Base-by-base conservation (phyloP, 2,113 vertebrate genomes). In the Oreotrochilus melanogaster region DNA sequence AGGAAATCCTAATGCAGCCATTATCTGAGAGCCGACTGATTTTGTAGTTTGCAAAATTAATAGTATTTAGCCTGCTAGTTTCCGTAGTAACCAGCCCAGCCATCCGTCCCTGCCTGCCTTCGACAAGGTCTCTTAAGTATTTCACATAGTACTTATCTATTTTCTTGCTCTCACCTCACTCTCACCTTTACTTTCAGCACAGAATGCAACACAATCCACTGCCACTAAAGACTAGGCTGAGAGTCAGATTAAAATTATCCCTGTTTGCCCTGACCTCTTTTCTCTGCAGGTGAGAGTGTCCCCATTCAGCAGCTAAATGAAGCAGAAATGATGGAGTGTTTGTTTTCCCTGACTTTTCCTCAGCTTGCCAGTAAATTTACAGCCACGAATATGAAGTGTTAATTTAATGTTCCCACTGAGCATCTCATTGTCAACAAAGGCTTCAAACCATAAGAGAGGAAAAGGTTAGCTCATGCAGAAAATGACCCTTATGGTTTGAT, bases 401-500 rank as follows among this genome's bases (percentile, higher is more conserved):
- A 98, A 99, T 98, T 98, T 98, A 98, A 98, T 95, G 96, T 98
- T 98, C 98, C 98, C 97, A 98, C 98, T 97, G 98, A 98, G 98
- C 97, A 98, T 98, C 98, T 99, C 98, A 97, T 97, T 98, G 97
- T 98, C 97, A 98, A 98, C 95, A 92, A 96, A 97, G 91, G 97
- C 98, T 98, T 96, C 97, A 97, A 98, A 98, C 96, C 84, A 70
- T 60, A 97, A 96, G 97, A 95, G 98, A 97, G 95, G 88, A 97
- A 97, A 97, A 98, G 98, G 98, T 98, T 98, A 98, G 98, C 98
- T 99, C 98, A 98, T 98, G 98, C 98, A 98, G 98, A 99, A 99
- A 99, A 99, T 98, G 97, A 98, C 98, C 98, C 98, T 99, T 98
- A 98, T 98, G 98, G 96, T 98, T 98, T 99, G 98, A 98, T 98